Percentiles rank a stretch among this genome's conserved stretches.
These are phyloP conservation scores for Melinopterus prodromus DNA, from an alignment of 2,888 invertebrate genomes.

Conservation along the genomic window DNA sequence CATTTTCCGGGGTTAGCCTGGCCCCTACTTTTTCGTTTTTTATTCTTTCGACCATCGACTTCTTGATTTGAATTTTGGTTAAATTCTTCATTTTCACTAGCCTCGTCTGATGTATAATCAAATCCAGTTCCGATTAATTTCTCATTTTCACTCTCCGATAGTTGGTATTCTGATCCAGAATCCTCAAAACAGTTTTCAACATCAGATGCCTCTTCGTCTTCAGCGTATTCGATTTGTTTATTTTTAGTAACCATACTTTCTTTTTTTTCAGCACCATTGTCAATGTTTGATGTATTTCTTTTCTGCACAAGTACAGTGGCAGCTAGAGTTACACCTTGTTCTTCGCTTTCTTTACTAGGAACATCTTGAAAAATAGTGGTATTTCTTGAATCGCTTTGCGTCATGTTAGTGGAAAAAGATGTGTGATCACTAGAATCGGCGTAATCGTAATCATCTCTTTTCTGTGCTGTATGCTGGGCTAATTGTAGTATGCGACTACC, in stretches of 20 bases:
- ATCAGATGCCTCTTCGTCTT: background rate
- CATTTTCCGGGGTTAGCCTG: background rate
- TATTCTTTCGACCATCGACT: background rate
- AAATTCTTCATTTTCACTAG: background rate
- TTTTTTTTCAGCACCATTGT: background rate
- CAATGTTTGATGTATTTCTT: background rate
- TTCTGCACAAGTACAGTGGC: background rate
- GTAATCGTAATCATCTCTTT: background rate
- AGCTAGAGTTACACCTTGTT: too few relatives aligned
- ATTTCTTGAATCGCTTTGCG: background rate
- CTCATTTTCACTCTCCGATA: background rate
- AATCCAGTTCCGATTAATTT: too few relatives aligned
- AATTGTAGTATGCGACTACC: too few relatives aligned
- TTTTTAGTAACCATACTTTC: background rate
- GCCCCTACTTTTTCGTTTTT: background rate
- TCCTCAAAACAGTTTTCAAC: slow-evolving; percentile 4
- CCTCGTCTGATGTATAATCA: too few relatives aligned
- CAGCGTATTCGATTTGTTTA: slow-evolving; percentile 4
- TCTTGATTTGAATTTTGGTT: background rate
- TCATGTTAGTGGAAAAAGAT: background rate
- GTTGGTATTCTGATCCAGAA: background rate
- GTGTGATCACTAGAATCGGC: background rate
- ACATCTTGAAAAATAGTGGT: background rate
- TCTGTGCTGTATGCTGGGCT: background rate
- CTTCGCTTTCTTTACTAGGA: background rate